Base-by-base conservation (phyloP, 2,797 vertebrate species). In the Lutjanus campechanus region DNA sequence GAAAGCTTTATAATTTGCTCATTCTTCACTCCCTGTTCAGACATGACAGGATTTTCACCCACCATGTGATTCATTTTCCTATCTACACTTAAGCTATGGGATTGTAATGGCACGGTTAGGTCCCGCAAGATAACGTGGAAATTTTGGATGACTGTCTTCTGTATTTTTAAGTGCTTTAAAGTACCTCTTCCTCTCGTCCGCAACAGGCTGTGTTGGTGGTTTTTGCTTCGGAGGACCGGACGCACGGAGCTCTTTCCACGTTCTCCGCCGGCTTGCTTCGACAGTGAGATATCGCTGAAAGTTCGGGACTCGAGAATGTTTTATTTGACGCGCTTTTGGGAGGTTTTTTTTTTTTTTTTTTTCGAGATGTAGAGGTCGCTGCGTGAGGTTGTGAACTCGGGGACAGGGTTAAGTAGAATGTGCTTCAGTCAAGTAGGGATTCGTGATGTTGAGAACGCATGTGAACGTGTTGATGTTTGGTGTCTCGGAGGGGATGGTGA, bases 341-440 rank as follows among this genome's bases (percentile, higher is more conserved):
- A 86, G 63, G 71, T 63, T 83, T 79, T n/a, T n/a, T n/a, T n/a
- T n/a, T n/a, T n/a, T n/a, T n/a, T 29, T 29, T 29, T 29, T 43
- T 41, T 59, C 0, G 65, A 86, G 72, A 86, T 4, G 58, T 82
- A 53, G 55, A 82, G 60, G 74, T 65, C 10, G 10, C 46, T 36
- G 64, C 43, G 83, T 44, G 76, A 85, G 69, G 78, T 77, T 47
- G 76, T 72, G 1, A 74, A 79, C 63, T 77, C 0, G 56, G 79
- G 75, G 78, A 46, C 54, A 72, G 82, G 64, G 64, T 76, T 77
- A 71, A 77, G 75, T 91, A 85, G 89, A 90, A 85, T 22, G 85
- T 85, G 83, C 47, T 89, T 83, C 7, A 6, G 90, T 89, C 40
- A 77, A 73, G 93, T 90, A 81, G 85, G 85, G 88, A 77, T 56